Base-by-base conservation (phyloP, 2,797 vertebrate species). In the Monodelphis domestica region DNA sequence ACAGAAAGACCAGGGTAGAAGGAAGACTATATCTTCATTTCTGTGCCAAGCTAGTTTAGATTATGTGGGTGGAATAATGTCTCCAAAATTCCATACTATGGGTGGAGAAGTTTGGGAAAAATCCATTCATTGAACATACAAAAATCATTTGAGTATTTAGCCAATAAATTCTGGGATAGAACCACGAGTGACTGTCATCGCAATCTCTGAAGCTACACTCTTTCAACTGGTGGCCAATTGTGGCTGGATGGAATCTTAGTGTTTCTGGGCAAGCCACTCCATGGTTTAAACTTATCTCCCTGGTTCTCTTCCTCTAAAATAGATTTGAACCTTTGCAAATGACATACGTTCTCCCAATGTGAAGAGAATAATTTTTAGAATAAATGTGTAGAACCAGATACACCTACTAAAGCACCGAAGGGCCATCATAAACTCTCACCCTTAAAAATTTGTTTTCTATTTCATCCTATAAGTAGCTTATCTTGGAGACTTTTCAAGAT, bases 21-120 rank as follows among this genome's bases (percentile, higher is more conserved):
- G 54, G 87, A 93, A 92, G 7, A 10, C 28, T 54, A 55, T 10
- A 89, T 63, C 53, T 87, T 95, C 4, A n/a, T 53, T 54, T 92
- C 17, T 26, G 53, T 87, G 88, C 29, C 45, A 28, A 52, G 50
- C 0, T 26, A 88, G 5, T 17, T 84, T 93, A 90, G 51, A 90
- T 24, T 11, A 87, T 78, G 26, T 24, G 56, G 95, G 57, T 93
- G 54, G 38, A 70, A 50, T 21, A 88, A 90, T 59, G 11, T 45
- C 91, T 89, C 12, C 84, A 30, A 70, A 54, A 53, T 55, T 94
- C 57, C 53, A 88, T 11, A 52, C 57, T 70, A 28, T 78, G 53
- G 28, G 87, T 92, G 88, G 90, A 55, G 29, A 55, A 90, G 0
- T 51, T 70, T 70, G 93, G 90, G 21, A 28, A 89, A 88, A 95